Conservation (phyloP, 2,113 vertebrate species). For the Pseudonaja textilis region DNA sequence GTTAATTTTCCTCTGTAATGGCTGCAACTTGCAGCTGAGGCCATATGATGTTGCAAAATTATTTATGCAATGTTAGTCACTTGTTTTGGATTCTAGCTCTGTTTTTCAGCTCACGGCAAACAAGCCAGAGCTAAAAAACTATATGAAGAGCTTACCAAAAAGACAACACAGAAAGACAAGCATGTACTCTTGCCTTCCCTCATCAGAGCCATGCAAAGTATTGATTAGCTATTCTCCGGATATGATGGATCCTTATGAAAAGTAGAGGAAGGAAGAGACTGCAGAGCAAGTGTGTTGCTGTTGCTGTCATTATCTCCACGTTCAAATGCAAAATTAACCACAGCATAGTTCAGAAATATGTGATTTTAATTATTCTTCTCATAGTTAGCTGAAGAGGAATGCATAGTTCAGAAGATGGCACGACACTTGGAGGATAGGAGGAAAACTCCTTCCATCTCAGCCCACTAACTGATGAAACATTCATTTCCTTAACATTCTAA, state of each 20-base stretch:
- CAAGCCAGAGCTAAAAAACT: conserved; percentile 55
- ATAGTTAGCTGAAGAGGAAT: conserved; percentile 41
- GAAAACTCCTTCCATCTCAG: conserved; percentile 39
- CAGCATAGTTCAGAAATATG: conserved; percentile 20
- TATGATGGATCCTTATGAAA: conserved; percentile 61
- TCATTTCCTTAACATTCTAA: conserved; percentile 50
- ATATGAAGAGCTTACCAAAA: conserved; percentile 34
- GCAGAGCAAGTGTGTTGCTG: conserved; percentile 2
- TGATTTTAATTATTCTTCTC: conserved; percentile 44
- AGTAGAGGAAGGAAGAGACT: conserved; percentile 60
- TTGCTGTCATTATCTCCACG: conserved; percentile 40
- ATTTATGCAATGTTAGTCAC: conserved; percentile 79
- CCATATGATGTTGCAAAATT: conserved; percentile 81
- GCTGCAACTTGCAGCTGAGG: conserved; percentile 82
- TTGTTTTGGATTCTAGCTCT: conserved; percentile 67
- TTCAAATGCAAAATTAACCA: conserved; percentile 50
- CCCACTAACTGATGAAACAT: conserved; percentile 47
- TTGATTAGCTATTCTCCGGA: conserved; percentile 60
- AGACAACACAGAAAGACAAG: conserved; percentile 42
- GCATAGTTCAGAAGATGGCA: conserved; percentile 30
- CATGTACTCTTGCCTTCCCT: conserved; percentile 53
- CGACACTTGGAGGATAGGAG: conserved; percentile 9
- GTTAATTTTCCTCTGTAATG: conserved; percentile 81
- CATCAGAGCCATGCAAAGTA: conserved; percentile 56
- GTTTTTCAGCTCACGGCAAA: conserved; percentile 68